These are phyloP conservation scores for Babyrousa celebensis DNA, from an alignment of 2,797 vertebrate genomes.

Conservation along the genomic window DNA sequence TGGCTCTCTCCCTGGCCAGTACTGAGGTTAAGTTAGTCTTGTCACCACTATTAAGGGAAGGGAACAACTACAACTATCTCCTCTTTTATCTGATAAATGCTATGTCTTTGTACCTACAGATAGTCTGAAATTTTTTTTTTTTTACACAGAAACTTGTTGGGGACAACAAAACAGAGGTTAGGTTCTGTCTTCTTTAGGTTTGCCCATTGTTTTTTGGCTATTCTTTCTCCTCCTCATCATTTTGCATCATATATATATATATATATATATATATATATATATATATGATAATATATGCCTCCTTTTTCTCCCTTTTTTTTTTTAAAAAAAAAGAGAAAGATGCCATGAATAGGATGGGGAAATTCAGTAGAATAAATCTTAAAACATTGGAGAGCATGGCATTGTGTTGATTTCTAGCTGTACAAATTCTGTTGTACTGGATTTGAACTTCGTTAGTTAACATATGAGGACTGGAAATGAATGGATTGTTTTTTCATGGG, in stretches of 20 bases:
- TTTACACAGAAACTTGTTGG: background rate
- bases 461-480: background rate
- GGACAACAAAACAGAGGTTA: background rate
- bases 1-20: background rate
- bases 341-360: background rate
- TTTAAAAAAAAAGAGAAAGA: background rate
- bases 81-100: background rate
- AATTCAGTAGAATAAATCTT: background rate
- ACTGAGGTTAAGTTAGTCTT: slow-evolving; percentile 57
- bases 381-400: background rate
- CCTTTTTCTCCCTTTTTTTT: too few relatives aligned
- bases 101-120: background rate
- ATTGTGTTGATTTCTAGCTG: background rate
- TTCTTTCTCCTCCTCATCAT: background rate
- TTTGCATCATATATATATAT: background rate
- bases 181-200: background rate
- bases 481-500: background rate
- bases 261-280: too few relatives aligned
- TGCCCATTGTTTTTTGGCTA: background rate
- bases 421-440: background rate
- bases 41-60: background rate
- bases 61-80: background rate
- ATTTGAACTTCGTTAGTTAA: background rate
- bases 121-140: background rate
- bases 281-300: too few relatives aligned